phyloP scores from a whole-genome alignment of 2,113 vertebrate species.

The Carassius gibelio region DNA sequence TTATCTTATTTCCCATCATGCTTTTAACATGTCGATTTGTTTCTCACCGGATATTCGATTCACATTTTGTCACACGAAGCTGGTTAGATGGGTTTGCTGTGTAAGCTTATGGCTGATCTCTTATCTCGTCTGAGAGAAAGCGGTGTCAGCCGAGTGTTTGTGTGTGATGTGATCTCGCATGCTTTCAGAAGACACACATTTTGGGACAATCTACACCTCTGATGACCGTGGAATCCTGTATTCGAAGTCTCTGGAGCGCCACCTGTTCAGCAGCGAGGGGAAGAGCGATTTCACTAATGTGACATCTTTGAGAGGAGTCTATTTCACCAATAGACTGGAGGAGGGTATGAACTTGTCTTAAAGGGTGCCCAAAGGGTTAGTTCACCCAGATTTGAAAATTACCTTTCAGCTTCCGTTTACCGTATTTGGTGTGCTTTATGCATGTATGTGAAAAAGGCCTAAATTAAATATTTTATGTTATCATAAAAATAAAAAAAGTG shows the following conservation, averaged over 20 bases:
- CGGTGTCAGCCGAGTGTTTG: constrained; percentile 37
- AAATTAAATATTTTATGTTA: too few species aligned
- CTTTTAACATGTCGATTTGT: not conserved
- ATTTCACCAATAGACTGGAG: constrained; percentile 75
- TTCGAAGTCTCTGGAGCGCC: constrained; percentile 75
- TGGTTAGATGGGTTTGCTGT: constrained; percentile 31
- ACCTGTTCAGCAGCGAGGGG: constrained; percentile 72
- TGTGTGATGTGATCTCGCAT: constrained; percentile 5
- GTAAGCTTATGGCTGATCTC: constrained; percentile 28
- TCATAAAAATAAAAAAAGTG: too few species aligned
- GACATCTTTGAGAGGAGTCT: constrained; percentile 72
- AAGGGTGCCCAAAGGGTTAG: not conserved
- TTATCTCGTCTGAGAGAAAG: constrained; percentile 14
- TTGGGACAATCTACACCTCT: constrained; percentile 78
- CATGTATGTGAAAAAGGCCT: not conserved
- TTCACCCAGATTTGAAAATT: not conserved
- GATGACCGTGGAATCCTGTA: constrained; percentile 73
- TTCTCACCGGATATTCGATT: not conserved
- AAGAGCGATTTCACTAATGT: constrained; percentile 79
- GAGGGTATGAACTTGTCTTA: constrained; percentile 61
- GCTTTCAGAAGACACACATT: constrained; percentile 71
- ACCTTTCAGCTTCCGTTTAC: not conserved
- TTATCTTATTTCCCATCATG: not conserved
- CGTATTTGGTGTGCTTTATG: not conserved
- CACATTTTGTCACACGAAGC: not conserved